phyloP scores from a whole-genome alignment of 2,797 vertebrate species.

The Carapus acus region DNA sequence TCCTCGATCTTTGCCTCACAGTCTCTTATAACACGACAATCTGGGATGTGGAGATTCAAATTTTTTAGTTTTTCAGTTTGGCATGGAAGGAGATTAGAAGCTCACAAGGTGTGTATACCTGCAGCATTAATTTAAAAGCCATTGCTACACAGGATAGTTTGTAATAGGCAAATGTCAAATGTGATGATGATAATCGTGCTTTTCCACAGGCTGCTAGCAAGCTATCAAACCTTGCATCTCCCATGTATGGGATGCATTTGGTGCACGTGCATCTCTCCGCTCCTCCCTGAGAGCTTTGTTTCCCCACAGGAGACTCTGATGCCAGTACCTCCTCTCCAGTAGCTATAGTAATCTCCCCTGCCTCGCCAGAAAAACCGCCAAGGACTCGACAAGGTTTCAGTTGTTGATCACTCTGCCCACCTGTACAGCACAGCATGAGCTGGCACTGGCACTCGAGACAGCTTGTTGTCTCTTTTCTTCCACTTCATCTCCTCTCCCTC shows the following conservation, averaged over 20 bases:
- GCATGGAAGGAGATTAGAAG: no score
- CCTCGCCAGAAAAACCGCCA: slow-evolving; percentile 78
- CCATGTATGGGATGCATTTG: slow-evolving; percentile 12
- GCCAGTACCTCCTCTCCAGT: slow-evolving; percentile 68
- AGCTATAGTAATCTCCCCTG: slow-evolving; percentile 76
- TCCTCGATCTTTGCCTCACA: no score
- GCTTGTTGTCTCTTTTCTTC: slow-evolving; percentile 26
- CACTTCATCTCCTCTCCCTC: slow-evolving; percentile 36
- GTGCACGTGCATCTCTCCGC: slow-evolving; percentile 18
- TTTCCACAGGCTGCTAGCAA: not conserved
- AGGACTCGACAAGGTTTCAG: slow-evolving; percentile 80
- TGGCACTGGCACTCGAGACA: slow-evolving; percentile 41
- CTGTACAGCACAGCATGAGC: slow-evolving; percentile 53
- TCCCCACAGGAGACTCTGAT: slow-evolving; percentile 72
- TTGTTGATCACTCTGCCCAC: slow-evolving; percentile 62
- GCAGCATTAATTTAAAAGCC: no score
- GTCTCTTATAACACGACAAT: no score
- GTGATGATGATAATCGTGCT: not conserved
- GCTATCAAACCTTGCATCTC: slow-evolving; percentile 14
- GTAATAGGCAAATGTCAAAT: not conserved
- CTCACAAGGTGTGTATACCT: no score
- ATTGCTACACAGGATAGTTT: not conserved
- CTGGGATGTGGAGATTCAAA: no score
- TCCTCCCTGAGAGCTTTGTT: slow-evolving; percentile 57
- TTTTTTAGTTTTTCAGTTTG: no score